phyloP scores from a whole-genome alignment of 2,113 vertebrate species.

The Plotosus lineatus region DNA sequence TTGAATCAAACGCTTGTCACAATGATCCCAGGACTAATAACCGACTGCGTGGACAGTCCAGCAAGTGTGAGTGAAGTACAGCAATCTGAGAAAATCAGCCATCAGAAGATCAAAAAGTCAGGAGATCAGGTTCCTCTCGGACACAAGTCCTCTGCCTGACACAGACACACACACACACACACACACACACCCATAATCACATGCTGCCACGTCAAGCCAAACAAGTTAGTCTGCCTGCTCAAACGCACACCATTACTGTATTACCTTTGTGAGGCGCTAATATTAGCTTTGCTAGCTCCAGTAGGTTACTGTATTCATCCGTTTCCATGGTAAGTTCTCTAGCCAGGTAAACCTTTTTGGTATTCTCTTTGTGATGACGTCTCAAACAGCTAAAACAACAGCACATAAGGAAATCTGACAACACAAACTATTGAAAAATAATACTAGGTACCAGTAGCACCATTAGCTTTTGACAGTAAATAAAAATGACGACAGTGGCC shows the following conservation, averaged over 20 bases:
- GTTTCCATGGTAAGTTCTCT: neutral
- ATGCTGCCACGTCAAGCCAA: conserved; percentile 30
- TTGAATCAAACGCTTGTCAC: neutral
- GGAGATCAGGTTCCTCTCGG: conserved; percentile 34
- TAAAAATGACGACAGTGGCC: neutral
- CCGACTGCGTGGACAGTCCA: neutral
- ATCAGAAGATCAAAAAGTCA: conserved; percentile 30
- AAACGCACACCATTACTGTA: conserved; percentile 3
- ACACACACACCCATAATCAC: conserved; percentile 2
- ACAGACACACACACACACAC: neutral
- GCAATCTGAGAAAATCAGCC: neutral
- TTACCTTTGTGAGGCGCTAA: neutral
- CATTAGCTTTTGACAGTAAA: neutral
- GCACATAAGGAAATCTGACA: neutral
- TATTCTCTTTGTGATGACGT: neutral
- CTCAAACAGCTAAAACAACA: neutral
- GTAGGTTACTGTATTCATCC: neutral
- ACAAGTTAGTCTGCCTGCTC: conserved; percentile 35
- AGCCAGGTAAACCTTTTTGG: neutral
- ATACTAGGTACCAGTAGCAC: neutral
- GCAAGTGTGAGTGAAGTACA: neutral
- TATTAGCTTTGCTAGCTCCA: neutral
- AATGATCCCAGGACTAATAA: neutral
- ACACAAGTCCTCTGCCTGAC: neutral
- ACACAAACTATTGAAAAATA: neutral